Evolutionary conservation across 2,113 vertebrate species (phyloP).

Genomic region (Misgurnus anguillicaudatus): DNA sequence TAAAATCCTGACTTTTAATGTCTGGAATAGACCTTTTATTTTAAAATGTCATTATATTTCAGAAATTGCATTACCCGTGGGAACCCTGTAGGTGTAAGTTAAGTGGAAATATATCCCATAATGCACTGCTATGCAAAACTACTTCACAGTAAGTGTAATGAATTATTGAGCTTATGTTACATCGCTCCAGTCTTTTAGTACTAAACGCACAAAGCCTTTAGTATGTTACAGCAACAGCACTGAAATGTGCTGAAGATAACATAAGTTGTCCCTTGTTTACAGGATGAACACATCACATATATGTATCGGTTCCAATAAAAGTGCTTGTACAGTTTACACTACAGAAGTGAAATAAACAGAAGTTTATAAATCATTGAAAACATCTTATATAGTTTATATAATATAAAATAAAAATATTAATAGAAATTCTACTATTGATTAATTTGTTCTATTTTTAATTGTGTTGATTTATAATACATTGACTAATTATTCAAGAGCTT

Average conservation of each 20-base stretch:
- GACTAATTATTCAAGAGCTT: no score
- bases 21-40: no score
- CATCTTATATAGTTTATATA: neutral
- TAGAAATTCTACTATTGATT: neutral
- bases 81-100: no score
- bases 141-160: slow-evolving; percentile 46
- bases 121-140: slow-evolving; percentile 35
- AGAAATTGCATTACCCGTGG: no score
- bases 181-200: neutral
- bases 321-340: no score
- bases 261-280: no score
- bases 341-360: neutral
- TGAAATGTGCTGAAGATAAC: no score
- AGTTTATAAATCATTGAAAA: neutral
- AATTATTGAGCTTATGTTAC: slow-evolving; percentile 48
- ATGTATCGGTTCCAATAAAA: no score
- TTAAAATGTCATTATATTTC: no score
- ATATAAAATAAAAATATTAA: neutral
- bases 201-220: neutral
- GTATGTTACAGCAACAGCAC: neutral
- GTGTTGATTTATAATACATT: neutral
- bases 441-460: neutral
- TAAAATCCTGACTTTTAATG: no score
- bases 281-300: no score
- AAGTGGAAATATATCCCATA: neutral